Evolutionary conservation across 2,888 invertebrate species (phyloP), one percentile per base, ranked within the genome.

Genomic region (Camptogramma bilineatum): DNA sequence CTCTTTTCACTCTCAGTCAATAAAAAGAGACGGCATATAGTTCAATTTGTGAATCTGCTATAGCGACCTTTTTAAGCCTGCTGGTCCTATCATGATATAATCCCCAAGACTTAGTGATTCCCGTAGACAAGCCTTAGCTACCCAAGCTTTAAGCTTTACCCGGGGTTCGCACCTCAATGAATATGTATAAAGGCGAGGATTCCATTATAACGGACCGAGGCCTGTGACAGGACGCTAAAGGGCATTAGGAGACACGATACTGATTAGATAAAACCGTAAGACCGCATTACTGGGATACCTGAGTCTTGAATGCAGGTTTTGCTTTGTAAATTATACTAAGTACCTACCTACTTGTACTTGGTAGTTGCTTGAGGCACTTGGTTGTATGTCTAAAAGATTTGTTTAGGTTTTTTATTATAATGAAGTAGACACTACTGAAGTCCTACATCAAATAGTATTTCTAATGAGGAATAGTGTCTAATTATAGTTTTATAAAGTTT

Each of bases 211-310:
- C 66, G 62, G 58, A 58, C 46, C 56, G 31, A 28, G 13, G 13
- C 13, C 31, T 47, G 54, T 53, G 62, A 51, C 51, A 58, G 54
- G 50, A 54, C 16, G 46, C 47, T 34, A 56, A 52, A 56, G 34
- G 44, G 59, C 60, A 52, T 64, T 57, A 34, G 19, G 46, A 47
- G 47, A 24, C 17, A 24, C 4, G 52, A 56, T 52, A 24, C 57
- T 51, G 62, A 66, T 62, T 58, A 57, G 58, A 62, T 54, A 59
- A 46, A 59, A 51, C 47, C 10, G 65, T 51, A 47, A 46, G 54
- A 59, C 62, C 18, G 58, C 66, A 66, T 62, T 62, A 51, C 54
- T 66, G 13, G 58, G 39, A 62, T 62, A 57, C 44, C 54, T 50
- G 46, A 47, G 21, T 46, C 19, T 54, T 34, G 51, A 10, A 28